Evolutionary conservation across 2,113 vertebrate species (phyloP).

Genomic region (Oncorhynchus mykiss): DNA sequence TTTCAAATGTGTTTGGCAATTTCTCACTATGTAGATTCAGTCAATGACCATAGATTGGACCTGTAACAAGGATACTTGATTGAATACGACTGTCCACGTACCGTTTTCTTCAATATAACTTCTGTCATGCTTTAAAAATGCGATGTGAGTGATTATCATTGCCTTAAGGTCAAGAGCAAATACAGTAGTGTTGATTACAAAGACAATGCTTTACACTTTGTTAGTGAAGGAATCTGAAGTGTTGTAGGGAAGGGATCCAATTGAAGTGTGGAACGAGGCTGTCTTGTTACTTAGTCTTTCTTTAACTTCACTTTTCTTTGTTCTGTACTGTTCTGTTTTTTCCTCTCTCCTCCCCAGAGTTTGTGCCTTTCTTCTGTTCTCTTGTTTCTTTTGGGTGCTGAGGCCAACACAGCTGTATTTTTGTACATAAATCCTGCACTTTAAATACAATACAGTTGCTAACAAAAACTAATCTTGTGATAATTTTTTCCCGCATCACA

Average conservation of each 20-base stretch:
- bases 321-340: conserved; percentile 1
- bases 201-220: background rate
- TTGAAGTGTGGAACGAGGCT: background rate
- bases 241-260: conserved; percentile 9
- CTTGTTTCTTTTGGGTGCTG: conserved; percentile 72
- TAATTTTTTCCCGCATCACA: conserved; percentile 40
- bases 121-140: conserved; percentile 4
- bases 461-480: conserved; percentile 45
- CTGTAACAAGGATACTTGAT: conserved; percentile 16
- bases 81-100: background rate
- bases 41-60: conserved; percentile 19
- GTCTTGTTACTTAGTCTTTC: background rate
- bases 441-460: conserved; percentile 78
- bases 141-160: background rate
- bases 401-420: conserved; percentile 79
- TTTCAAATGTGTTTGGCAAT: background rate
- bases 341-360: conserved; percentile 53
- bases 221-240: background rate
- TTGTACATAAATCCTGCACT: conserved; percentile 85
- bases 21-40: background rate
- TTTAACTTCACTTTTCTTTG: conserved; percentile 1
- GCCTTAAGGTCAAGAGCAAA: conserved; percentile 22
- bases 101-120: background rate
- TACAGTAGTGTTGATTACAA: no score
- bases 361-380: conserved; percentile 82